Conservation (phyloP, 2,888 invertebrate genomes). For the Eristalis tenax region DNA sequence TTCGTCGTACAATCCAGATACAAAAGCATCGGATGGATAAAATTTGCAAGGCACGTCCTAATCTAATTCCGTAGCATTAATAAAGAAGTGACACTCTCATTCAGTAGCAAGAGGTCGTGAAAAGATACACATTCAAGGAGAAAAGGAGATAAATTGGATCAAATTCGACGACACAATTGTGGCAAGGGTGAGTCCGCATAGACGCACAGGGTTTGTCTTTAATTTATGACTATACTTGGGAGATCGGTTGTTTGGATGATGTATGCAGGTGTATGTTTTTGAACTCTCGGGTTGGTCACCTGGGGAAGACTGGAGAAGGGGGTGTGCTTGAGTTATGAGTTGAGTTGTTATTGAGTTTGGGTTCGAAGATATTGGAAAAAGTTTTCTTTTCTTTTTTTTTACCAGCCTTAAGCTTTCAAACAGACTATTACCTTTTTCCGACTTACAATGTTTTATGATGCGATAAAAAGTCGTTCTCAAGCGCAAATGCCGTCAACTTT, state of each 20-base stretch:
- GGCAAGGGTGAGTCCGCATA: not conserved
- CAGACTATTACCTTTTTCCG: not conserved
- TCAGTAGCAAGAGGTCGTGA: slow-evolving; percentile 11
- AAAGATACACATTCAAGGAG: slow-evolving; percentile 1
- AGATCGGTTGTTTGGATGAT: not conserved
- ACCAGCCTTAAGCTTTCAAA: not conserved
- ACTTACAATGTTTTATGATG: not conserved
- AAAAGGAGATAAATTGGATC: slow-evolving; percentile 38
- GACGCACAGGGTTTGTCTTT: not conserved
- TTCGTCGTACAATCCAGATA: slow-evolving; percentile 7
- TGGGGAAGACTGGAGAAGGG: not conserved
- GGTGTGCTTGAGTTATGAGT: not conserved
- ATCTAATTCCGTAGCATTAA: slow-evolving; percentile 55
- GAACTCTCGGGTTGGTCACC: not conserved
- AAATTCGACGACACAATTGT: not conserved
- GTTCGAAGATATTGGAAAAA: not conserved
- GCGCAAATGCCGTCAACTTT: not conserved
- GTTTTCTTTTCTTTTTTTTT: not conserved
- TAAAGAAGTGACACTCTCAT: slow-evolving; percentile 45
- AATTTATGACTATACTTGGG: slow-evolving; percentile 31
- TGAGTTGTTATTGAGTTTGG: not conserved
- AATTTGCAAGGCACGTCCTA: slow-evolving; percentile 51
- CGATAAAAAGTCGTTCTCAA: not conserved
- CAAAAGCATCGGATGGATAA: slow-evolving; percentile 5
- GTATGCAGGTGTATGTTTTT: not conserved